Evolutionary conservation across 2,797 vertebrate species (phyloP).

Genomic region (Erpetoichthys calabaricus): DNA sequence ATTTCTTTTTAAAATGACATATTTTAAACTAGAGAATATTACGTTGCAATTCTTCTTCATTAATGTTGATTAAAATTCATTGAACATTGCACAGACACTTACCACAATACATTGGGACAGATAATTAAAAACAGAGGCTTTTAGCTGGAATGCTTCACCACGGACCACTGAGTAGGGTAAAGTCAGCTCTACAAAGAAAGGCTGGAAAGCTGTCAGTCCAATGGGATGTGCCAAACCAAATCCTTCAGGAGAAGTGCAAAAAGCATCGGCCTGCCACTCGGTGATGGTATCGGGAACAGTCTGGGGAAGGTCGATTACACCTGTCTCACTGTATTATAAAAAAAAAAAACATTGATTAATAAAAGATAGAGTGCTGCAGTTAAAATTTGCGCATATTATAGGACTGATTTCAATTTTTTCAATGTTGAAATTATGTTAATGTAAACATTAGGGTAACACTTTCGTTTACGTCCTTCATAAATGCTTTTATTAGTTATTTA

Average conservation of each 20-base stretch:
- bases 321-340: conserved; percentile 26
- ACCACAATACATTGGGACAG: conserved; percentile 53
- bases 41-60: too few species aligned
- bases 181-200: conserved; percentile 56
- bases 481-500: too few species aligned
- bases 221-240: conserved; percentile 48
- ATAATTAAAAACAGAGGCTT: conserved; percentile 49
- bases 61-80: too few species aligned
- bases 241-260: conserved; percentile 48
- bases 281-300: conserved; percentile 60
- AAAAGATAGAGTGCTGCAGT: background rate
- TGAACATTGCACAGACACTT: conserved; percentile 7
- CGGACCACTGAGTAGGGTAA: conserved; percentile 58
- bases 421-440: too few species aligned
- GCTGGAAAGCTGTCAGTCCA: conserved; percentile 50
- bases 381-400: background rate
- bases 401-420: too few species aligned
- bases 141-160: conserved; percentile 55
- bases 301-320: conserved; percentile 25
- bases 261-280: conserved; percentile 57
- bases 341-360: background rate
- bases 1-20: too few species aligned
- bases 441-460: too few species aligned
- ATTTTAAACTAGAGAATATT: too few species aligned
- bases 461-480: too few species aligned